phyloP scores from a whole-genome alignment of 2,797 vertebrate species.

The Bovichtus diacanthus region DNA sequence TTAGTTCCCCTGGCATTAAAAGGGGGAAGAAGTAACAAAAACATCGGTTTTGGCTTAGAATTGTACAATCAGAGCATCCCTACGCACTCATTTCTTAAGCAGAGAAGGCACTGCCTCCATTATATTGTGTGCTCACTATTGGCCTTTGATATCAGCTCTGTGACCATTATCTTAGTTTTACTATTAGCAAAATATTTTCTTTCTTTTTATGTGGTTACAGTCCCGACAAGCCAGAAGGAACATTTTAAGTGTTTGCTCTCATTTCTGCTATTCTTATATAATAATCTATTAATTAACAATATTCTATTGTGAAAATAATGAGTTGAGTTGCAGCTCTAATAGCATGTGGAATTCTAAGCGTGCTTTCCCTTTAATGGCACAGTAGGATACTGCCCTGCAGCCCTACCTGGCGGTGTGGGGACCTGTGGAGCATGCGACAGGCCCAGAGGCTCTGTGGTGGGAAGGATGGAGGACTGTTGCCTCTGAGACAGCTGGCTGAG shows the following conservation, averaged over 20 bases:
- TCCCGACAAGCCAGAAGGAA: not conserved
- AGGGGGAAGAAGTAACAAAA: too few relatives aligned
- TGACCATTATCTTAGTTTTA: not conserved
- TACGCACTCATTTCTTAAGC: not conserved
- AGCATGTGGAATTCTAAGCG: not conserved
- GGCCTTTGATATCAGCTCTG: not conserved
- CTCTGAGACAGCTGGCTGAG: constrained; percentile 94
- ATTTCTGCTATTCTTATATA: not conserved
- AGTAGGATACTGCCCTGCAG: not conserved
- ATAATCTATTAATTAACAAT: not conserved
- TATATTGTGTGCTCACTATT: not conserved
- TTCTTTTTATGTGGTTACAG: not conserved
- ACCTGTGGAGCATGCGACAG: constrained; percentile 80
- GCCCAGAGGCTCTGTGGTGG: constrained; percentile 79
- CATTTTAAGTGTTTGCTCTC: not conserved
- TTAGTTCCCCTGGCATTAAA: too few relatives aligned
- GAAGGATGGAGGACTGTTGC: constrained; percentile 80
- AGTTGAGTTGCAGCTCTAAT: not conserved
- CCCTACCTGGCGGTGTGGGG: constrained; percentile 85
- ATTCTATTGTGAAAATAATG: not conserved
- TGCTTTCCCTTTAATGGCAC: not conserved
- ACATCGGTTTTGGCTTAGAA: too few relatives aligned
- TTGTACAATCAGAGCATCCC: too few relatives aligned
- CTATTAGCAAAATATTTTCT: not conserved
- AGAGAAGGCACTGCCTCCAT: not conserved